Evolutionary conservation across 2,888 invertebrate genomes (phyloP).

Genomic region (Macrosiphum euphorbiae): DNA sequence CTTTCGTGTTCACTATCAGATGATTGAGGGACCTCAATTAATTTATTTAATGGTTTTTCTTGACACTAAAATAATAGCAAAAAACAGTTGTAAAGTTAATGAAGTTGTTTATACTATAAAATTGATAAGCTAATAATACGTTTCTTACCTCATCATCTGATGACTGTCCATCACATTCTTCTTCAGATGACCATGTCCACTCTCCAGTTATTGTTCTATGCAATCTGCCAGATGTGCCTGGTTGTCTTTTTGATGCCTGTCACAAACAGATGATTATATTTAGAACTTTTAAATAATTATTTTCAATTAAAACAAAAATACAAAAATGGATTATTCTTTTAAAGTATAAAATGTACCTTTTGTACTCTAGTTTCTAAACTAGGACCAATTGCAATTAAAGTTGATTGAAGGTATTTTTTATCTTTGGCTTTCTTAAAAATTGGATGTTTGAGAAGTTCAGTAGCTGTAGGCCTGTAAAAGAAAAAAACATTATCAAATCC

Average conservation of each 20-base stretch:
- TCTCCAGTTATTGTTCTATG: constrained; percentile 96
- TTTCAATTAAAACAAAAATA: not conserved
- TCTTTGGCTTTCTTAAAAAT: constrained; percentile 99
- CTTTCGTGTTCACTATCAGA: constrained; percentile 71
- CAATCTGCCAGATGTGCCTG: constrained; percentile 81
- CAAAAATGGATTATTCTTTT: not conserved
- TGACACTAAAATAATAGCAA: constrained; percentile 66
- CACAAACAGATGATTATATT: constrained; percentile 6
- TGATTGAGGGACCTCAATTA: constrained; percentile 70
- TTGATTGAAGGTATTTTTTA: constrained; percentile 88
- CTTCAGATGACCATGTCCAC: constrained; percentile 98
- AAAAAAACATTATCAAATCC: not conserved
- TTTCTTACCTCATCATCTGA: constrained; percentile 73
- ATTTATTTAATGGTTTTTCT: constrained; percentile 71
- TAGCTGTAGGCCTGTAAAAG: constrained; percentile 84
- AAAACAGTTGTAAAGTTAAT: not conserved
- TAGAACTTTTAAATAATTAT: not conserved
- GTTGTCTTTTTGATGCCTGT: constrained; percentile 82
- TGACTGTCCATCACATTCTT: constrained; percentile 80
- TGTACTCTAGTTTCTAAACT: constrained; percentile 91
- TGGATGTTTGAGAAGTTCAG: constrained; percentile 94
- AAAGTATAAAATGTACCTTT: constrained; percentile 76
- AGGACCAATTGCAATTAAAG: constrained; percentile 86
- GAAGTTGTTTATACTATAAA: not conserved
- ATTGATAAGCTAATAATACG: not conserved